phyloP scores from a whole-genome alignment of 2,888 invertebrate genomes.

The Nomada flava region DNA sequence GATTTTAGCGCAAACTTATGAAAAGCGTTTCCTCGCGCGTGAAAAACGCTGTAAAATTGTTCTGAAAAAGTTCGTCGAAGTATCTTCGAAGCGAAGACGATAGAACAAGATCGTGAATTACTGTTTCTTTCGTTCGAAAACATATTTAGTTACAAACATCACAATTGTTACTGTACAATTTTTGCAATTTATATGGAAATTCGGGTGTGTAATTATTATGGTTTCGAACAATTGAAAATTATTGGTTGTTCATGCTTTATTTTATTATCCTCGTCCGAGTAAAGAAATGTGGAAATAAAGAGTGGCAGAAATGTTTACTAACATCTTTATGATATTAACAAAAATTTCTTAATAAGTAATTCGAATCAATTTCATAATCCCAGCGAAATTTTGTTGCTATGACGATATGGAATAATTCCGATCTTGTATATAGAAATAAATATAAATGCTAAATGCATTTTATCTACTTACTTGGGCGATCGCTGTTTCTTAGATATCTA shows the following conservation, averaged over 20 bases:
- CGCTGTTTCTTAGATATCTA: not conserved
- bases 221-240: not conserved
- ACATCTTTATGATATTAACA: not conserved
- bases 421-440: not conserved
- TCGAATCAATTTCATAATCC: not conserved
- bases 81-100: slow-evolving; percentile 2
- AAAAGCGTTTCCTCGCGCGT: slow-evolving; percentile 1
- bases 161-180: not conserved
- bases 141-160: not conserved
- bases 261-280: too few species aligned
- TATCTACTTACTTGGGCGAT: not conserved
- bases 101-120: slow-evolving; percentile 9
- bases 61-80: not conserved
- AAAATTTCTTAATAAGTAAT: not conserved
- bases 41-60: slow-evolving; percentile 15
- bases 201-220: not conserved
- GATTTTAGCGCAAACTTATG: slow-evolving; percentile 32
- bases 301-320: not conserved
- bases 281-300: too few species aligned
- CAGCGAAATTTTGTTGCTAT: too few species aligned
- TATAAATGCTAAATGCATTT: not conserved
- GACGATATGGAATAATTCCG: too few species aligned
- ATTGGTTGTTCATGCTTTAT: too few species aligned
- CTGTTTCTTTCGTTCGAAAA: not conserved
- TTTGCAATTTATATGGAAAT: not conserved